Base-by-base conservation (phyloP, 2,113 vertebrate species). In the Anas platyrhynchos region DNA sequence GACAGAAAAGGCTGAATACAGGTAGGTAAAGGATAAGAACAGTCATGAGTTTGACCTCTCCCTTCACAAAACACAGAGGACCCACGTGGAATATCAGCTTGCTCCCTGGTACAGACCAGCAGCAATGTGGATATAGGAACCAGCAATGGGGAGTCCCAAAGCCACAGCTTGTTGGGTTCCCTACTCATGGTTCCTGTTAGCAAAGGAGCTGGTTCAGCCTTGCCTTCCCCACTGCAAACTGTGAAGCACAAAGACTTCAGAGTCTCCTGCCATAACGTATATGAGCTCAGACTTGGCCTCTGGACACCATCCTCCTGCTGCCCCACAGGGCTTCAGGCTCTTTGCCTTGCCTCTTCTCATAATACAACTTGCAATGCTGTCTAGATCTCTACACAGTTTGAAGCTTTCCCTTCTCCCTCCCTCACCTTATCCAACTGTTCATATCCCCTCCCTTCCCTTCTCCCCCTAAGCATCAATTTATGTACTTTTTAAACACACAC, bases 41-140 rank as follows among this genome's bases (percentile, higher is more conserved):
- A 21, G 13, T 5, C 43, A 26, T 17, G 41, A 54, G 16, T 48
- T 23, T 15, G 55, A 76, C 8, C 12, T 69, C 7, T 32, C 10
- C 23, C 11, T 2, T 73, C 1, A 0, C 36, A 2, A 13, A 36
- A 21, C 16, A 74, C 5, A 43, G 18, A 26, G 22, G 56, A 72
- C n/a, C 65, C 63, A 25, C 5, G 5, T 16, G 25, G n/a, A 59
- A 7, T 25, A 58, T 25, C 56, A 79, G 6, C 20, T 44, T 73
- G 6, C 29, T 58, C 44, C n/a, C 32, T 25, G 23, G 50, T 36
- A 54, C 36, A 59, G n/a, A 46, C 8, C 52, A 83, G 43, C 4
- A 52, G 84, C 38, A 65, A 21, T 12, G 25, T 21, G 48, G 22
- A 43, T 29, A 27, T 1, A 0, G 32, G 20, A 27, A 71, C 59